Evolutionary conservation across 1,140 invertebrate species (phyloP), one percentile per base, ranked within the genome.

Genomic region (Steinernema feltiae): DNA sequence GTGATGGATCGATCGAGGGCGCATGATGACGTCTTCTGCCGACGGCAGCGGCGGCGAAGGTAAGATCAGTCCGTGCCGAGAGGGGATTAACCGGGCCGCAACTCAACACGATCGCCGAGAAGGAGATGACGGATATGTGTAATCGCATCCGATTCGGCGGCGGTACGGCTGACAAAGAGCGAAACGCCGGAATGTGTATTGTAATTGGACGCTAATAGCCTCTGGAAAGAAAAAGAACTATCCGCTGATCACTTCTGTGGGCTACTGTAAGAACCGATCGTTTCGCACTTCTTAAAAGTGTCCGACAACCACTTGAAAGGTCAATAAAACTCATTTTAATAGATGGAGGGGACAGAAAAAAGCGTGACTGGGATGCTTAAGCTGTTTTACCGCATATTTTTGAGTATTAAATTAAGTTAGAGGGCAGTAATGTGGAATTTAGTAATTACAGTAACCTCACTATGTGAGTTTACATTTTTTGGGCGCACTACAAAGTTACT

Each of bases 151-250:
- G 24, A 41, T 18, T 18, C 12, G 24, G 3, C 53, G 53, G 53
- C 12, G 53, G 41, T 46, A 46, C n/a, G 41, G n/a, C n/a, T 12
- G 12, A 63, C 53, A 63, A 63, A 63, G 24, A 27, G 3, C 12
- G 24, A 63, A 63, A 27, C 24, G 53, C 53, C 53, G 53, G 24
- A 17, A 63, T 63, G 53, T 63, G 53, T 63, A 63, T 63, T 63
- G 53, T 63, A 63, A 63, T 63, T 63, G 53, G 53, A 63, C 24
- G 53, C 53, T 63, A 63, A 63, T 63, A 63, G 53, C 24, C 53
- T 63, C 53, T 63, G 53, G 53, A 63, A 63, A 63, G 53, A 27
- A 15, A 27, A 63, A 15, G 53, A 63, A 27, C 15, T 41, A 41
- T 41, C 35, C 35, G 53, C 7, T 21, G 53, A 63, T n/a, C 53